A percentile compares a stretch with the other conserved stretches of the same genome.
Conservation (phyloP, 2,113 vertebrate species). For the Bubalus kerabau region DNA sequence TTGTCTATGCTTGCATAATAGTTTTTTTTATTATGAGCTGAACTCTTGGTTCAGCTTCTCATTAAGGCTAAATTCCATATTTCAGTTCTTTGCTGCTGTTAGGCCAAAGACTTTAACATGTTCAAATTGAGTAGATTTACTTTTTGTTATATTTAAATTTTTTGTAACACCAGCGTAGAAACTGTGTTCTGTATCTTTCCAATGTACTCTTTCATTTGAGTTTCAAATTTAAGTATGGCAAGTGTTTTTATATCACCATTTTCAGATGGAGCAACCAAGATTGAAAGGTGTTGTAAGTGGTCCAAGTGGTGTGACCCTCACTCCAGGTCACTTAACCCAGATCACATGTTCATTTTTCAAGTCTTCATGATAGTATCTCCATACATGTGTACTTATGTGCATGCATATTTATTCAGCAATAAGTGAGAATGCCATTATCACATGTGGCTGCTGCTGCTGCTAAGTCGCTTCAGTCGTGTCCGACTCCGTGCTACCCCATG, state of each 20-base stretch:
- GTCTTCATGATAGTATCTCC: background rate
- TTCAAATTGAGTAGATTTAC: background rate
- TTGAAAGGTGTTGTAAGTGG: background rate
- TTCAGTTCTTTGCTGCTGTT: background rate
- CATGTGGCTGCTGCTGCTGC: no score
- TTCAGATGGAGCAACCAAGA: background rate
- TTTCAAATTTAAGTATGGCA: background rate
- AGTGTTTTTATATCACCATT: background rate
- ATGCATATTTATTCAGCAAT: background rate
- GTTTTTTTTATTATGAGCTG: background rate
- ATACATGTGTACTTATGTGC: background rate
- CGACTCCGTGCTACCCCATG: no score
- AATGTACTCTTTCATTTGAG: background rate
- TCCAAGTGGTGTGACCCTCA: background rate
- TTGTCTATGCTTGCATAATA: background rate
- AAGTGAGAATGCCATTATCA: background rate
- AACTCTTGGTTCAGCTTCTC: constrained; percentile 4
- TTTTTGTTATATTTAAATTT: background rate
- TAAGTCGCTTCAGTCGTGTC: no score
- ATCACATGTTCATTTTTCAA: background rate
- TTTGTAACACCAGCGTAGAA: background rate
- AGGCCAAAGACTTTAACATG: background rate
- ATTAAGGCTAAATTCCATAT: background rate
- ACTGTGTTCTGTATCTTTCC: background rate
- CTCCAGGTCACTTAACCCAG: background rate